Conservation (phyloP, 2,113 vertebrate genomes). For the Tetrao urogallus region DNA sequence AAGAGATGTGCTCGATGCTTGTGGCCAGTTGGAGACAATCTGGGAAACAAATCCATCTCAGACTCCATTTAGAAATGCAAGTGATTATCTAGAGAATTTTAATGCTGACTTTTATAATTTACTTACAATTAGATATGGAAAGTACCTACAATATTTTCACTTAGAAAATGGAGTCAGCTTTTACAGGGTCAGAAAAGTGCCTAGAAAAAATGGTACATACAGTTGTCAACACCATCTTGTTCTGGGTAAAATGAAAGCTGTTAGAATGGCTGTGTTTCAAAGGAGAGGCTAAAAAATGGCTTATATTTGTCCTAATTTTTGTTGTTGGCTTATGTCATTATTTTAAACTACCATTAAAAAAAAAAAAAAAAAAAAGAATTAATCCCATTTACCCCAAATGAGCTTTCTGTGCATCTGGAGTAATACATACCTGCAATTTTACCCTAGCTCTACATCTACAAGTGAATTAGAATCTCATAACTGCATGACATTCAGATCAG, state of each 20-base stretch:
- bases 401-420: background rate
- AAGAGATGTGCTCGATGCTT: background rate
- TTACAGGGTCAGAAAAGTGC: background rate
- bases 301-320: background rate
- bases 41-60: background rate
- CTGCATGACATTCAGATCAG: background rate
- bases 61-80: constrained; percentile 5
- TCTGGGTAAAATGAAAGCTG: background rate
- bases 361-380: background rate
- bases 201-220: background rate
- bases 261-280: background rate
- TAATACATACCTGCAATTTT: background rate
- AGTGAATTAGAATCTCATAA: background rate
- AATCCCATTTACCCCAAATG: background rate
- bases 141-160: background rate
- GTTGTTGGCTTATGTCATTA: background rate
- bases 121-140: background rate
- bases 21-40: background rate
- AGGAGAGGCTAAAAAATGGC: background rate
- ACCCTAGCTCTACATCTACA: background rate
- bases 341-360: background rate
- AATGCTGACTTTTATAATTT: background rate
- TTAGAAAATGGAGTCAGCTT: background rate
- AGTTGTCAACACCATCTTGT: background rate
- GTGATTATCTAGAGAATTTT: background rate